These are phyloP conservation scores for Philonicus albiceps DNA, from an alignment of 2,888 invertebrate genomes.

Conservation along the genomic window DNA sequence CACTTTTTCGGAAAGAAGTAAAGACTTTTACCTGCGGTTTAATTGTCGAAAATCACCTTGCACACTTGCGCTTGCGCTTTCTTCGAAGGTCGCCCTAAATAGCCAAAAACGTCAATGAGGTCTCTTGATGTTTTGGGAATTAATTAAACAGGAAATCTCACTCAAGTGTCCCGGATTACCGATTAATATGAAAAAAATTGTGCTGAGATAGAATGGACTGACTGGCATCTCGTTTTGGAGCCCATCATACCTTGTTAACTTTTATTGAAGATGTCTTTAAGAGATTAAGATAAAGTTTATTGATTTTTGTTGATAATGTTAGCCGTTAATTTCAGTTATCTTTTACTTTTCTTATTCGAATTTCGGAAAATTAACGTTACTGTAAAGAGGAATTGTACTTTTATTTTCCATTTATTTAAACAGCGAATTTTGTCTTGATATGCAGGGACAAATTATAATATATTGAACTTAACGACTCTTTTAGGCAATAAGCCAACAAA, in stretches of 20 bases:
- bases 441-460: background rate
- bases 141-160: slow-evolving; percentile 7
- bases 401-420: background rate
- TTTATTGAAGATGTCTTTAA: background rate
- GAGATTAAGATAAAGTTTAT: background rate
- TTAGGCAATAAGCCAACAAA: no score
- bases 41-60: slow-evolving; percentile 47
- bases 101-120: background rate
- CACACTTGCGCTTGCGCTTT: slow-evolving; percentile 46
- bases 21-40: slow-evolving; percentile 40
- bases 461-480: background rate
- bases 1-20: slow-evolving; percentile 42
- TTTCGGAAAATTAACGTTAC: background rate
- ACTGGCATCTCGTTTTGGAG: background rate
- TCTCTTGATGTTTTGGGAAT: background rate
- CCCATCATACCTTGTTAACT: background rate
- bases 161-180: background rate
- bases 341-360: background rate
- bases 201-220: background rate
- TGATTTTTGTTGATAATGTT: background rate
- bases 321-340: background rate
- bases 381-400: background rate
- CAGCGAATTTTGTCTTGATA: background rate
- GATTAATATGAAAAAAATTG: background rate
- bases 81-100: slow-evolving; percentile 47